Base-by-base conservation (phyloP, 1,140 invertebrate genomes). In the Achroia grisella region DNA sequence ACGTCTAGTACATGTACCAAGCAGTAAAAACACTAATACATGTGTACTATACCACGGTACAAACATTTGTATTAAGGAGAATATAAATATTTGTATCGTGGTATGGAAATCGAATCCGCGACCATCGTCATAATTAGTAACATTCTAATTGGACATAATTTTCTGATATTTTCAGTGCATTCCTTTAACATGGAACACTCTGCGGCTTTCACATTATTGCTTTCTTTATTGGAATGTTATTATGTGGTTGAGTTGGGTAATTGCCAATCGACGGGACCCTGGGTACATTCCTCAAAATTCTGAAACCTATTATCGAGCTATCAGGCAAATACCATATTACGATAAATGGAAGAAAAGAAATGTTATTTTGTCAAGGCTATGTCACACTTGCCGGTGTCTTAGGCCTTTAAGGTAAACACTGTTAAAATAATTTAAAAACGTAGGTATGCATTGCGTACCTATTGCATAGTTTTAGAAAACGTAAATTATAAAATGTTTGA, bases 211-310 rank as follows among this genome's bases (percentile, higher is more conserved):
- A 4, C 95, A 97, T 73, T 95, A 97, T 54, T 92, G 94, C 61
- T 97, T 97, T 71, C 92, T 97, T 42, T 93, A 95, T 57, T 94
- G 94, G 90, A 97, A 97, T 71, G 85, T 91, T 4, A 88, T 96
- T 1, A 97, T 97, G 95, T 97, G 95, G 95, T 82, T 97, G 1
- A 95, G 93, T 56, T 94, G 96, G 91, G 90, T 95, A n/a, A 91
- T 95, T 13, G 94, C 95, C 2, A 96, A 96, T 62, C 89, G 94
- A 12, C 90, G 92, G 44, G 93, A 97, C 81, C 96, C 95, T 0
- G 95, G 96, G 1, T 97, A 95, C 57, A 90, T 97, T 39, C 92
- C 94, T 0, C 90, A 93, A 56, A 96, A 96, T 70, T 94, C 94
- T 1, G 95, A 96, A 39, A 93, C 94, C 6, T 97, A 98, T 75